Conservation (phyloP, 2,888 invertebrate genomes). For the Standfussiana lucernea region DNA sequence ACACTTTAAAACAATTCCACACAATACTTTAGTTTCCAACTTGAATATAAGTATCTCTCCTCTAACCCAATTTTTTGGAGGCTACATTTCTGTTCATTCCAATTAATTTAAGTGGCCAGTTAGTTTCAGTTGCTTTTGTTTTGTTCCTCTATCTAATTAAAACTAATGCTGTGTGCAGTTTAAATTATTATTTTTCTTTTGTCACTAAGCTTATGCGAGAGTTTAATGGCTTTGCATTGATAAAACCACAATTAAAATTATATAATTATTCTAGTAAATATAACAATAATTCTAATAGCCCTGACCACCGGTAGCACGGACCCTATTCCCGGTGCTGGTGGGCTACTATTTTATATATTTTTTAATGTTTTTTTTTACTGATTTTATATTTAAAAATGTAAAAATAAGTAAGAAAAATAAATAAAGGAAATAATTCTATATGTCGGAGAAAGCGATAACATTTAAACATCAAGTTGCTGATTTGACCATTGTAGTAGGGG, state of each 20-base stretch:
- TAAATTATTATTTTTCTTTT: neutral
- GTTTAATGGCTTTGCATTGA: neutral
- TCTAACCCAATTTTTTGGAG: conserved; percentile 29
- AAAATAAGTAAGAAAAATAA: no score
- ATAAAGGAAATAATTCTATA: no score
- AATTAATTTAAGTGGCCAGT: conserved; percentile 25
- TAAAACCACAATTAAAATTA: neutral
- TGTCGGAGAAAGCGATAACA: no score
- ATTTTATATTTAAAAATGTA: no score
- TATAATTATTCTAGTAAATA: no score
- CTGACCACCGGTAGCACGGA: no score
- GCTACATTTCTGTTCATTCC: conserved; percentile 23
- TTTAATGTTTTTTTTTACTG: no score
- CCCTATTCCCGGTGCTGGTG: no score
- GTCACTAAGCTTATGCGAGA: neutral
- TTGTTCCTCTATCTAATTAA: conserved; percentile 22
- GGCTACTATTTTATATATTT: no score
- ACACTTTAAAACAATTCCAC: neutral
- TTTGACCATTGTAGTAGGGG: no score
- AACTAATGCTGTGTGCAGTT: conserved; percentile 20
- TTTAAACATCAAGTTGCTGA: no score
- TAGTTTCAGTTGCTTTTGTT: conserved; percentile 27
- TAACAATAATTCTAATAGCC: no score
- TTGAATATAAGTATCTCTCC: conserved; percentile 17
- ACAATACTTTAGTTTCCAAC: neutral